These are phyloP conservation scores for Papilio xuthus DNA, from an alignment of 1,140 invertebrate species.

Conservation along the genomic window DNA sequence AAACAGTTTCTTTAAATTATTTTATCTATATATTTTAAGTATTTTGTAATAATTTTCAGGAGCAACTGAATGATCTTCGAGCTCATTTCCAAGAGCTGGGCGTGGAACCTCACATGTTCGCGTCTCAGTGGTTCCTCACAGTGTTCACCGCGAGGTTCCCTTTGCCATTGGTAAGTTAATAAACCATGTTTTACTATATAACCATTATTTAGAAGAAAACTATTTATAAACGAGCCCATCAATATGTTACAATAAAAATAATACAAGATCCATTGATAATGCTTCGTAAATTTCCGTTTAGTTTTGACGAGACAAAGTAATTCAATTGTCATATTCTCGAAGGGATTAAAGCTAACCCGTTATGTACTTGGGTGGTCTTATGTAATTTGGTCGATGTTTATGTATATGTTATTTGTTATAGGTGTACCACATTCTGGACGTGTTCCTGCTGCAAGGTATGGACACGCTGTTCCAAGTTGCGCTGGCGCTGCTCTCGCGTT, in stretches of 20 bases:
- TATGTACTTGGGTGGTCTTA: no score
- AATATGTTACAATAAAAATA: no score
- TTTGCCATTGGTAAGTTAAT: conserved; percentile 91
- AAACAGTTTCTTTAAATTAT: no score
- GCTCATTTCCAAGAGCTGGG: conserved; percentile 95
- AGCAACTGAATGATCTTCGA: conserved; percentile 94
- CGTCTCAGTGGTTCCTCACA: conserved; percentile 99
- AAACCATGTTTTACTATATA: background rate
- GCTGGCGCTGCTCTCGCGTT: conserved; percentile 94
- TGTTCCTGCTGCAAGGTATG: conserved; percentile 96
- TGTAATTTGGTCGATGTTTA: no score
- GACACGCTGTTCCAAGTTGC: conserved; percentile 98
- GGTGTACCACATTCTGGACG: conserved; percentile 96
- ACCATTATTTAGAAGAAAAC: no score
- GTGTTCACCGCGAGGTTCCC: conserved; percentile 99
- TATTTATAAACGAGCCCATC: no score
- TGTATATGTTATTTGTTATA: conserved; percentile 42
- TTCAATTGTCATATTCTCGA: no score
- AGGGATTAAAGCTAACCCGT: no score
- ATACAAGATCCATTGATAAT: no score
- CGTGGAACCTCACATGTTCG: conserved; percentile 99
- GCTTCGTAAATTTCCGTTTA: no score
- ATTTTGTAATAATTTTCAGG: conserved; percentile 81
- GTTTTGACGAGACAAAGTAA: no score
- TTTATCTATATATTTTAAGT: background rate